These are phyloP conservation scores for Glaucidium brasilianum DNA, from an alignment of 2,113 vertebrate genomes.

Conservation along the genomic window DNA sequence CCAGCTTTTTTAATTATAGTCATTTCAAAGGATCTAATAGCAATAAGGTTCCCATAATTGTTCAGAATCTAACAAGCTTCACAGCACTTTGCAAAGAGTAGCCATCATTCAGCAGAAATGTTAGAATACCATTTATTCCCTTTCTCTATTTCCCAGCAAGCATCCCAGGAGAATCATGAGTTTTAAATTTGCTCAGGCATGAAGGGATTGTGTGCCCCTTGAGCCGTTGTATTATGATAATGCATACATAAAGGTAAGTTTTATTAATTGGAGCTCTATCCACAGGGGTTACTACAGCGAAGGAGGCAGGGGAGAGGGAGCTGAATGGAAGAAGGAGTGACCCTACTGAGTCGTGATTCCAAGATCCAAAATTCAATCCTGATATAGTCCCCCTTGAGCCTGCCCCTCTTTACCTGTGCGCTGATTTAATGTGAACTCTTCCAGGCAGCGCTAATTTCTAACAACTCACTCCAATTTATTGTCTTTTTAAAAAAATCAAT, in stretches of 20 bases:
- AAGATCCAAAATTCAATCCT: background rate
- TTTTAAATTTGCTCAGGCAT: conserved; percentile 45
- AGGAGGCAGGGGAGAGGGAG: background rate
- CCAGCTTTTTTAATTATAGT: conserved; percentile 22
- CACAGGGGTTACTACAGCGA: background rate
- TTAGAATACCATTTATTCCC: conserved; percentile 35
- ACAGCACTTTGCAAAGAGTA: conserved; percentile 28
- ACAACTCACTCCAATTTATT: conserved; percentile 56
- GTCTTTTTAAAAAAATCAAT: conserved; percentile 44
- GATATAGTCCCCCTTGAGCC: background rate
- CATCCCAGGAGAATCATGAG: conserved; percentile 12
- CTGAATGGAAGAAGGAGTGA: background rate
- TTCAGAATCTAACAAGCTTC: conserved; percentile 45
- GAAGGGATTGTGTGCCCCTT: conserved; percentile 44
- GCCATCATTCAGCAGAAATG: conserved; percentile 36
- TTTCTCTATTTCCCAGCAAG: conserved; percentile 48
- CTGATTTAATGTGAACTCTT: conserved; percentile 42
- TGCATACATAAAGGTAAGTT: conserved; percentile 59
- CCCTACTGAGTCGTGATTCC: background rate
- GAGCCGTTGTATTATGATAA: conserved; percentile 61
- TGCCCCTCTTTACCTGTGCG: background rate
- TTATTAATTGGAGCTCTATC: conserved; percentile 62
- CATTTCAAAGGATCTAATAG: background rate
- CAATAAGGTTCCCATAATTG: conserved; percentile 42
- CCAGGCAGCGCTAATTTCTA: conserved; percentile 58